Percentiles rank a stretch among this genome's conserved stretches.
Conservation (phyloP, 2,797 vertebrate genomes). For the Lacerta viridis region DNA sequence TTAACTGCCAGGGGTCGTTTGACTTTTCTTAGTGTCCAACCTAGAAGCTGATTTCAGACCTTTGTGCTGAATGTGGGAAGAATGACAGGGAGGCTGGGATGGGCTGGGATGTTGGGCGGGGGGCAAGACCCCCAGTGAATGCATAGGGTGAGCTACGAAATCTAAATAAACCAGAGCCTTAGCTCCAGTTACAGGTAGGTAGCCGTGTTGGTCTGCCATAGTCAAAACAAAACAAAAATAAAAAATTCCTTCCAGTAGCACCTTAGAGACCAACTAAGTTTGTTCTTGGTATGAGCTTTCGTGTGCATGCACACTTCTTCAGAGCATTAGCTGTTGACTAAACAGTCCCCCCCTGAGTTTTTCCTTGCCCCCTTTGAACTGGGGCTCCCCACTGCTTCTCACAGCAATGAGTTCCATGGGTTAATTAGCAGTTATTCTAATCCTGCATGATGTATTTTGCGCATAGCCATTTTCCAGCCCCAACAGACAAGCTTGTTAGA, state of each 20-base stretch:
- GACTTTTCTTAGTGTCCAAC: no score
- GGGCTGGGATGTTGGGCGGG: no score
- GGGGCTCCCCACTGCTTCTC: not conserved
- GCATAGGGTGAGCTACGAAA: not conserved
- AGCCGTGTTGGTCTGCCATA: no score
- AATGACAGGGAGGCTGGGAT: no score
- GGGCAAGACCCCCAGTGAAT: not conserved
- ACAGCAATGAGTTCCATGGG: slow-evolving; percentile 27
- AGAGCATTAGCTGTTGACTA: not conserved
- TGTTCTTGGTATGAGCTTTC: no score
- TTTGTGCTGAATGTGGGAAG: no score
- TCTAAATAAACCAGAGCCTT: not conserved
- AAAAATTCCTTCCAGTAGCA: no score
- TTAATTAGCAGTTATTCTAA: slow-evolving; percentile 14
- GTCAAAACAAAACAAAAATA: no score
- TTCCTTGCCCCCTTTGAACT: not conserved
- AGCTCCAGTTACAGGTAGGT: not conserved
- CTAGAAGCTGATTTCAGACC: no score
- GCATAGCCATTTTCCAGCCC: slow-evolving; percentile 18
- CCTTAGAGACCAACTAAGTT: no score
- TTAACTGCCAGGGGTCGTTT: no score
- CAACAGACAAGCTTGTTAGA: slow-evolving; percentile 49
- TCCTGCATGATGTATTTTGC: slow-evolving; percentile 20
- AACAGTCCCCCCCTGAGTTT: not conserved
- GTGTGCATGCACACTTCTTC: no score